Conservation (phyloP, 2,113 vertebrate genomes). For the Bufo gargarizans region DNA sequence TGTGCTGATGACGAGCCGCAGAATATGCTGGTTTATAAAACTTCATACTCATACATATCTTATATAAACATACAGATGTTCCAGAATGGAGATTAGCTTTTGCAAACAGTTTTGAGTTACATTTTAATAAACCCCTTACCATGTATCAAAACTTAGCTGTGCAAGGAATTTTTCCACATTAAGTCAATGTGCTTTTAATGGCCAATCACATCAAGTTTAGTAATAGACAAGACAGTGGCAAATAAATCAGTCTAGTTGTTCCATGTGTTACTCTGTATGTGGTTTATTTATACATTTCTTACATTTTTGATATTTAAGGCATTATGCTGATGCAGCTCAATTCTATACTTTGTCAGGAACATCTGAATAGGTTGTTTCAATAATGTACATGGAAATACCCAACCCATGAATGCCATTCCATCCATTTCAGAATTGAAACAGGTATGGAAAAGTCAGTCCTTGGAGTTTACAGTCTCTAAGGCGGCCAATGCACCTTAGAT, state of each 20-base stretch:
- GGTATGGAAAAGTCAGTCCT: too few relatives aligned
- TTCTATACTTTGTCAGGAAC: background rate
- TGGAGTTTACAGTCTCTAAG: too few relatives aligned
- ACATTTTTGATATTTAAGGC: background rate
- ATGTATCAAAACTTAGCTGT: background rate
- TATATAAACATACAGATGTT: too few relatives aligned
- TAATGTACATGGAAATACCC: background rate
- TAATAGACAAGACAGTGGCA: background rate
- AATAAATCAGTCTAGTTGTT: background rate
- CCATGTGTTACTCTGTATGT: background rate
- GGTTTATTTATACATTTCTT: conserved; percentile 37
- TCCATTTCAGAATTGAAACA: too few relatives aligned
- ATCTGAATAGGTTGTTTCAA: background rate
- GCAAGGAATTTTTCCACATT: background rate
- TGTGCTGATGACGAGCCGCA: too few relatives aligned
- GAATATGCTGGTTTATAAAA: too few relatives aligned
- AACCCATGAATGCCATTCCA: background rate
- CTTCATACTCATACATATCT: too few relatives aligned
- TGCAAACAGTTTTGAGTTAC: too few relatives aligned
- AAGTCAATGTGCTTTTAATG: conserved; percentile 17
- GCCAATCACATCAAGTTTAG: background rate
- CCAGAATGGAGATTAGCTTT: too few relatives aligned
- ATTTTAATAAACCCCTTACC: background rate
- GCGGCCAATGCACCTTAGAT: too few relatives aligned
- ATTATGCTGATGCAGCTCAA: background rate